Evolutionary conservation across 2,113 vertebrate species (phyloP).

Genomic region (Suncus etruscus): DNA sequence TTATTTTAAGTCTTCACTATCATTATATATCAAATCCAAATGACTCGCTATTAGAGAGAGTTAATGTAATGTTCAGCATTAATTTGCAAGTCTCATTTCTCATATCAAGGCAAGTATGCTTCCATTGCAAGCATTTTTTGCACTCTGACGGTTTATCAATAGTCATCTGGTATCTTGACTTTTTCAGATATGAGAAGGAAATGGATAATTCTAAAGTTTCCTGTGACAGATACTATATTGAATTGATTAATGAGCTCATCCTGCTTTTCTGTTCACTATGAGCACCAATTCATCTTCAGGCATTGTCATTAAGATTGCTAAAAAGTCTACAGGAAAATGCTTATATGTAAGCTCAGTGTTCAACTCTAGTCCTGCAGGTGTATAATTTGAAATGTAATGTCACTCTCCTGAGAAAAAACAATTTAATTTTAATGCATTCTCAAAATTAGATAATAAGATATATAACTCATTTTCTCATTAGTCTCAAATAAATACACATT

Average conservation of each 20-base stretch:
- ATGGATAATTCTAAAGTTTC: conserved; percentile 74
- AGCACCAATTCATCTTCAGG: conserved; percentile 81
- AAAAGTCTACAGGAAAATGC: conserved; percentile 64
- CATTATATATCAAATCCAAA: conserved; percentile 20
- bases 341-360: conserved; percentile 56
- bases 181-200: conserved; percentile 79
- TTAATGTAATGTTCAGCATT: conserved; percentile 19
- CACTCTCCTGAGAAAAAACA: conserved; percentile 53
- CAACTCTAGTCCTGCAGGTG: conserved; percentile 36
- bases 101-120: conserved; percentile 67
- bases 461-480: conserved; percentile 68
- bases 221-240: conserved; percentile 68
- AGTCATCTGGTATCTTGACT: conserved; percentile 70
- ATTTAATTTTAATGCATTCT: conserved; percentile 70
- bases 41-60: neutral
- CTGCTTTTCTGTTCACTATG: conserved; percentile 44
- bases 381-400: conserved; percentile 71
- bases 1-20: conserved; percentile 54
- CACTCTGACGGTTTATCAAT: conserved; percentile 79
- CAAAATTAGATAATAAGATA: conserved; percentile 67
- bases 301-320: conserved; percentile 76
- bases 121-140: conserved; percentile 68
- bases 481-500: conserved; percentile 50
- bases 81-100: conserved; percentile 56
- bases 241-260: conserved; percentile 84